phyloP scores from a whole-genome alignment of 2,113 vertebrate species.

The Dolichotis patagonum region DNA sequence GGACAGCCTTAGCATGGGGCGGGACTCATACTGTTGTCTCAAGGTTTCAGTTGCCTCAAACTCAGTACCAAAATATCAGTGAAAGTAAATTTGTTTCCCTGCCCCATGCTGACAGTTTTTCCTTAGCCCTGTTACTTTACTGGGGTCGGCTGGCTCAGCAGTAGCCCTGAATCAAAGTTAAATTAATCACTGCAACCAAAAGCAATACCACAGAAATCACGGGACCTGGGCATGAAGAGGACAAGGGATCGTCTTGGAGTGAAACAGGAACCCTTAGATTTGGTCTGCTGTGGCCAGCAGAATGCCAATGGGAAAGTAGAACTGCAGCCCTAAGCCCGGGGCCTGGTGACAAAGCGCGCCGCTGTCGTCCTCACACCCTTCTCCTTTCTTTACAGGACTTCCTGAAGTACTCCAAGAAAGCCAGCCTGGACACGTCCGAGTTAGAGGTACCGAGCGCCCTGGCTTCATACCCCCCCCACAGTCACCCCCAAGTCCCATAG shows the following conservation, averaged over 20 bases:
- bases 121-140: neutral
- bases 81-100: neutral
- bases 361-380: fast-evolving
- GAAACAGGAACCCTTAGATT: neutral
- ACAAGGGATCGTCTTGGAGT: neutral
- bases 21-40: neutral
- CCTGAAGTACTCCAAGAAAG: conserved; percentile 97
- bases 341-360: neutral
- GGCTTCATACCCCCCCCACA: fast-evolving
- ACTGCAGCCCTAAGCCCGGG: fast-evolving
- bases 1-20: neutral
- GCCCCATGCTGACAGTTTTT: neutral
- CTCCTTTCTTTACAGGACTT: conserved; percentile 89
- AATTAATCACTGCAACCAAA: neutral
- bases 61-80: neutral
- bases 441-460: conserved; percentile 90
- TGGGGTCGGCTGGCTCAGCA: neutral
- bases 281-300: neutral
- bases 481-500: neutral
- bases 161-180: neutral
- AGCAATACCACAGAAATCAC: too few species aligned
- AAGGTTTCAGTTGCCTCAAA: neutral
- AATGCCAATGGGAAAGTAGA: neutral
- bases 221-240: neutral
- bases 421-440: conserved; percentile 93